A percentile compares a stretch with the other conserved stretches of the same genome.
Evolutionary conservation across 2,797 vertebrate species (phyloP).

Genomic region (Netta rufina): DNA sequence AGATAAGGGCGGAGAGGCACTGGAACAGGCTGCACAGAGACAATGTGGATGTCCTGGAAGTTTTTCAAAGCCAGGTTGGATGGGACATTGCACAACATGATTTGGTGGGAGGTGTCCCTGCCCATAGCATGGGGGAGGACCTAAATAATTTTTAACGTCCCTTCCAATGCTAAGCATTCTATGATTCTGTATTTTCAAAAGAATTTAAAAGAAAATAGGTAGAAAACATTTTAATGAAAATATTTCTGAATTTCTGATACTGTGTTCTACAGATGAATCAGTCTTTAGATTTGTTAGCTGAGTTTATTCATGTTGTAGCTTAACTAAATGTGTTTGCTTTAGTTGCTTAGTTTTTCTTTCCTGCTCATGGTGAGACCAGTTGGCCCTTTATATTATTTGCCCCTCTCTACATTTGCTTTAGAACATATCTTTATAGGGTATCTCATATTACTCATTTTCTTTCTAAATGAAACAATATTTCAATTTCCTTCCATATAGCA

Average conservation of each 20-base stretch:
- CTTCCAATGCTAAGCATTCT: neutral
- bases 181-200: neutral
- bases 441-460: neutral
- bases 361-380: neutral
- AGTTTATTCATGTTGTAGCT: neutral
- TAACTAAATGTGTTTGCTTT: neutral
- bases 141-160: too few species aligned
- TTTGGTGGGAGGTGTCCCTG: too few species aligned
- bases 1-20: too few species aligned
- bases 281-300: neutral
- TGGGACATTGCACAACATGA: too few species aligned
- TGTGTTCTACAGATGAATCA: neutral
- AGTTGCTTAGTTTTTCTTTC: neutral
- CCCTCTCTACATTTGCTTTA: neutral
- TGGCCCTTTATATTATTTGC: neutral
- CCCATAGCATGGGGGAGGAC: too few species aligned
- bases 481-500: slow-evolving; percentile 22
- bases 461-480: slow-evolving; percentile 40
- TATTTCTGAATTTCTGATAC: neutral
- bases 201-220: neutral
- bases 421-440: neutral
- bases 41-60: too few species aligned
- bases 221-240: neutral
- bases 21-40: too few species aligned
- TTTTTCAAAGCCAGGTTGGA: too few species aligned